Evolutionary conservation across 1,140 invertebrate species (phyloP), one percentile per base, ranked within the genome.

Genomic region (Zaprionus taronus): DNA sequence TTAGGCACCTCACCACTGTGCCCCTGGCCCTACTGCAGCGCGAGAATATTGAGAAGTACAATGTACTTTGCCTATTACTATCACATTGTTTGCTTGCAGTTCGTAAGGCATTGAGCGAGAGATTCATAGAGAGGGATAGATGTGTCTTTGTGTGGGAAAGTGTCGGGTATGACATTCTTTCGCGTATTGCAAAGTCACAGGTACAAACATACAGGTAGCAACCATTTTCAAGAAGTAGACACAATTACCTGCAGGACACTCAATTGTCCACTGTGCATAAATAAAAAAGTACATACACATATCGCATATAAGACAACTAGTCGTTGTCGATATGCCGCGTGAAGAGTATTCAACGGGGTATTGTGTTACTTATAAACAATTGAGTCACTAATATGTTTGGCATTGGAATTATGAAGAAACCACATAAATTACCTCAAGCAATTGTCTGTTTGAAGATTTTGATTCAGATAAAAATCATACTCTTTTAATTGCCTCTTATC

Each of bases 41-140:
- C 47, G 47, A 51, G 47, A 51, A 14, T 22, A 14, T 11, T 22
- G 47, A 51, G 22, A 47, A 55, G 57, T 58, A 26, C 34, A 41
- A 41, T 62, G 71, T 68, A 70, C 72, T 63, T 70, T 75, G 51
- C 26, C 20, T 36, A 24, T 53, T 20, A 34, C 47, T 53, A 53
- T 57, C 53, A 66, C 64, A 57, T 44, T 67, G 55, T 67, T 67
- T 67, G 22, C 31, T 26, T 41, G 38, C 44, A 63, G 7, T n/a
- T n/a, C 20, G 24, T 17, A 34, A n/a, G 38, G 12, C 14, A 47
- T 2, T 51, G 38, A 57, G 22, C 17, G 4, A 57, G 22, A 31
- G 7, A 17, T 26, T 5, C 14, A 47, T n/a, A 28, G 22, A 22
- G 14, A 24, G 44, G 17, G 15, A 4, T 17, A 63, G 5, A 15